phyloP scores from a whole-genome alignment of 53 echinoderm and acorn worm genomes.

The Echinometra lucunter region DNA sequence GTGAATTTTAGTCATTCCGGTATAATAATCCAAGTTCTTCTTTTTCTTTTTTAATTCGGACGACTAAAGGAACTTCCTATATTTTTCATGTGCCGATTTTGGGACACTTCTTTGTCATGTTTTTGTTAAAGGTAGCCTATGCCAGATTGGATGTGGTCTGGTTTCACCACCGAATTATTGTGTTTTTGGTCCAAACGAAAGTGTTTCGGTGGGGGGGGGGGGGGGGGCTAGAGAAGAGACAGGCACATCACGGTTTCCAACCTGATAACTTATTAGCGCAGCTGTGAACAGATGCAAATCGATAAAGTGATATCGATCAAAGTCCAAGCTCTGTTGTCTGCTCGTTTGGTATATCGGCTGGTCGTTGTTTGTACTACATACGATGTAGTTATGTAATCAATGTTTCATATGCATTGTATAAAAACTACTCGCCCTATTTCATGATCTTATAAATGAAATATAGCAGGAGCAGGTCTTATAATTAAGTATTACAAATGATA shows the following conservation, averaged over 20 bases:
- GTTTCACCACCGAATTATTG: too few species aligned
- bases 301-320: slow-evolving; percentile 42
- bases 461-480: background rate
- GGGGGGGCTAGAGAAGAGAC: background rate
- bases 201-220: background rate
- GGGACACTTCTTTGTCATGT: too few species aligned
- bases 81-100: too few species aligned
- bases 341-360: slow-evolving; percentile 4
- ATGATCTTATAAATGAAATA: background rate
- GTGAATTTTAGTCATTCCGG: too few species aligned
- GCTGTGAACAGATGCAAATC: background rate
- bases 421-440: background rate
- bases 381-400: slow-evolving; percentile 13
- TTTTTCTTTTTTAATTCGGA: too few species aligned
- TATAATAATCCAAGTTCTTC: too few species aligned
- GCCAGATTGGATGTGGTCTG: too few species aligned
- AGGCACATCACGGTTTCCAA: background rate
- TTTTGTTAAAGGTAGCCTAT: too few species aligned
- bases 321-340: background rate
- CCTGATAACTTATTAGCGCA: background rate
- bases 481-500: too few species aligned
- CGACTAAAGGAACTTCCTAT: too few species aligned
- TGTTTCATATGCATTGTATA: background rate
- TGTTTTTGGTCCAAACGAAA: too few species aligned
- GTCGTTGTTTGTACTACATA: background rate